A percentile compares a stretch with the other conserved stretches of the same genome.
phyloP scores from a whole-genome alignment of 2,113 vertebrate genomes.

The Eupsittula cactorum region DNA sequence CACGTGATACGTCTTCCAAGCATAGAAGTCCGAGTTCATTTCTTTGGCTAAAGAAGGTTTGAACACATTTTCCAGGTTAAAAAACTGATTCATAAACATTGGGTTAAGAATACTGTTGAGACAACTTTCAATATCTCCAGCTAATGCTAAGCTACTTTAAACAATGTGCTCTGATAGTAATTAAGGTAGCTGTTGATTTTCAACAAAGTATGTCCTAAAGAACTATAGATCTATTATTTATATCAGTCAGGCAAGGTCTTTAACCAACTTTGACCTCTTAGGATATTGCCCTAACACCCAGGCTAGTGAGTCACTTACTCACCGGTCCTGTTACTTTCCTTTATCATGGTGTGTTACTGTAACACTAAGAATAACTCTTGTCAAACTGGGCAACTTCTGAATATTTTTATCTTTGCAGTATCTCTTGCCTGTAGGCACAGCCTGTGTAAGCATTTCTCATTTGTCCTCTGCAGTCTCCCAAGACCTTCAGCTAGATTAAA shows the following conservation, averaged over 20 bases:
- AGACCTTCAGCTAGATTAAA: neutral
- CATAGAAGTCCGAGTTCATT: neutral
- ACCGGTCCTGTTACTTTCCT: neutral
- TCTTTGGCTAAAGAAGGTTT: neutral
- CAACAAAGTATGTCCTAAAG: neutral
- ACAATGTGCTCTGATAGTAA: neutral
- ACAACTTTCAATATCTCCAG: neutral
- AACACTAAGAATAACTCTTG: neutral
- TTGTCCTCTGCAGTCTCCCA: neutral
- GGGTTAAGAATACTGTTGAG: neutral
- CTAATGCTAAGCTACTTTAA: neutral
- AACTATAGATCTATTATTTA: neutral
- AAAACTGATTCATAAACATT: neutral
- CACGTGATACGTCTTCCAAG: neutral
- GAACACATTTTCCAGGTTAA: neutral
- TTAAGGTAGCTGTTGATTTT: neutral
- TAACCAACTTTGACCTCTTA: neutral
- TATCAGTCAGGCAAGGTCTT: neutral
- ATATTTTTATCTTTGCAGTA: slow-evolving; percentile 1
- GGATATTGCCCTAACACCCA: neutral
- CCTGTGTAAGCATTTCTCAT: slow-evolving; percentile 11
- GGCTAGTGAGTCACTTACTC: neutral
- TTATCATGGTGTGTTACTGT: neutral
- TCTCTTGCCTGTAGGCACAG: neutral
- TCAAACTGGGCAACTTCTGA: neutral